Percentiles rank a stretch among this genome's conserved stretches.
Conservation (phyloP, 2,888 invertebrate genomes). For the Synanthedon myopaeformis region DNA sequence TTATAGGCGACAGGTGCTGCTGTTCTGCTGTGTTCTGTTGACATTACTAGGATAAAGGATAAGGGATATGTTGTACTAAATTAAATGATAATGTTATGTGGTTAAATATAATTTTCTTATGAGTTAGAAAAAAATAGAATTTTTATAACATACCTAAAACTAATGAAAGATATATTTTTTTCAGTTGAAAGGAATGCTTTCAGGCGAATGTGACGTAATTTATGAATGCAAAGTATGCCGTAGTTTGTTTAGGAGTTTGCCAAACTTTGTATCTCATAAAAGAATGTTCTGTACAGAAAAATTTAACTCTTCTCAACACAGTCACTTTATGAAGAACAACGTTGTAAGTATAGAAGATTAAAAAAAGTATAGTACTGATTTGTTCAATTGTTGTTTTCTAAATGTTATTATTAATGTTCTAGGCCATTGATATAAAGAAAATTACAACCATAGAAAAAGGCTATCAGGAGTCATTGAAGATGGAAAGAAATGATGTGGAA, state of each 20-base stretch:
- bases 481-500: conserved; percentile 20
- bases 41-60: too few species aligned
- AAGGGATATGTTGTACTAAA: too few species aligned
- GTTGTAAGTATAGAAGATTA: conserved; percentile 40
- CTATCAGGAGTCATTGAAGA: conserved; percentile 48
- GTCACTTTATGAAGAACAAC: conserved; percentile 50
- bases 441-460: conserved; percentile 60
- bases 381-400: background rate
- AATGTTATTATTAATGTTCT: conserved; percentile 5
- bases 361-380: too few species aligned
- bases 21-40: too few species aligned
- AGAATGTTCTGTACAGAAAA: conserved; percentile 80
- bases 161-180: conserved; percentile 20
- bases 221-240: conserved; percentile 91
- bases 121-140: too few species aligned
- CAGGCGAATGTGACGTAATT: conserved; percentile 88
- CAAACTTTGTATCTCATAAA: conserved; percentile 92
- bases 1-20: too few species aligned
- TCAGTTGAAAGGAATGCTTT: conserved; percentile 79
- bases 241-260: conserved; percentile 86
- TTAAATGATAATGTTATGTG: too few species aligned
- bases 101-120: too few species aligned
- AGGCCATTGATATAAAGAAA: conserved; percentile 55
- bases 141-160: too few species aligned
- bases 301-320: conserved; percentile 56